phyloP scores from a whole-genome alignment of 2,113 vertebrate species.

The Hypanus sabinus region DNA sequence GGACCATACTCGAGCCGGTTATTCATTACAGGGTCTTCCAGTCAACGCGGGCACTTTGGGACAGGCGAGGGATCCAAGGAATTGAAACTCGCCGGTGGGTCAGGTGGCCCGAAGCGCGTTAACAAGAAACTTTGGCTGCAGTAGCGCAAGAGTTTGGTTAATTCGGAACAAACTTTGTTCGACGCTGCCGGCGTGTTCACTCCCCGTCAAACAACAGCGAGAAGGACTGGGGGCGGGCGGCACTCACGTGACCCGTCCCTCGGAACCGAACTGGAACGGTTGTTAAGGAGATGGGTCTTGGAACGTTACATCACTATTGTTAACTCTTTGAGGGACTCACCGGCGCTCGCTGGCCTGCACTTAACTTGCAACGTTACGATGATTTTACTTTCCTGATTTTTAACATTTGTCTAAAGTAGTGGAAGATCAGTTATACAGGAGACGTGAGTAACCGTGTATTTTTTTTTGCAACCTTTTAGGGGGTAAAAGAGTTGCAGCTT shows the following conservation, averaged over 20 bases:
- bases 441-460: not conserved
- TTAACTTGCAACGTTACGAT: no score
- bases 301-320: not conserved
- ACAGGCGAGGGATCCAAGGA: not conserved
- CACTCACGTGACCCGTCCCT: not conserved
- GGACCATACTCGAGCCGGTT: not conserved
- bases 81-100: not conserved
- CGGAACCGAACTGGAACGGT: not conserved
- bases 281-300: slow-evolving; percentile 22
- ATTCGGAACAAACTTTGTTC: not conserved
- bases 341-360: no score
- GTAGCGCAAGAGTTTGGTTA: not conserved
- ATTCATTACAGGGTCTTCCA: not conserved
- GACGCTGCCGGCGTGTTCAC: not conserved
- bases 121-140: not conserved
- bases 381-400: not conserved
- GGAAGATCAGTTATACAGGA: not conserved
- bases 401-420: not conserved
- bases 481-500: not conserved
- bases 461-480: not conserved
- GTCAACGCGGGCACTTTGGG: not conserved
- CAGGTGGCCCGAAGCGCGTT: not conserved
- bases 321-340: not conserved
- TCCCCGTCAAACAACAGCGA: no score
- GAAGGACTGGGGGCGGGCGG: not conserved